phyloP scores from a whole-genome alignment of 2,797 vertebrate species.

The Cottoperca gobio region DNA sequence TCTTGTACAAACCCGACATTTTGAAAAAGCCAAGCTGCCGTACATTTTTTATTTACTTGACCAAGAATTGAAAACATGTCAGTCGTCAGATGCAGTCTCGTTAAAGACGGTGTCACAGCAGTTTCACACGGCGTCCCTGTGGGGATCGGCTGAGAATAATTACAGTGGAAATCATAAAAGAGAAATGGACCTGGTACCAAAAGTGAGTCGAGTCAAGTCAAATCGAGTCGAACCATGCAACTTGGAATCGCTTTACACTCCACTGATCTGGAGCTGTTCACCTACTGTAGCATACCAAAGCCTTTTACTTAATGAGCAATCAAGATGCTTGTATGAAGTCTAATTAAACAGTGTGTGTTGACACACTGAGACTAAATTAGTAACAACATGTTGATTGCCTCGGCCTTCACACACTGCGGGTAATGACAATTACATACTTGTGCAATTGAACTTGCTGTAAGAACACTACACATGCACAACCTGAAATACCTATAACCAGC shows the following conservation, averaged over 20 bases:
- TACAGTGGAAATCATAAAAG: too few species aligned
- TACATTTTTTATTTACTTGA: too few species aligned
- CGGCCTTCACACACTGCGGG: constrained; percentile 7
- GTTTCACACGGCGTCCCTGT: too few species aligned
- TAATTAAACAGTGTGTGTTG: constrained; percentile 23
- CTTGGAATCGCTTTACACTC: neutral
- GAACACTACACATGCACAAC: neutral
- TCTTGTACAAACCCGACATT: too few species aligned
- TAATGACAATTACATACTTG: neutral
- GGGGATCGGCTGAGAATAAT: too few species aligned
- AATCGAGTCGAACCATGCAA: too few species aligned
- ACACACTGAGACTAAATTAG: neutral
- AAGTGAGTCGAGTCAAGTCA: too few species aligned
- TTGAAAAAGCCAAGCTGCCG: too few species aligned
- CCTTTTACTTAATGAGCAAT: constrained; percentile 19
- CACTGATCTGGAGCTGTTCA: neutral
- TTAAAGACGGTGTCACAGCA: too few species aligned
- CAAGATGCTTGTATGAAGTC: constrained; percentile 6
- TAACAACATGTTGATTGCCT: constrained; percentile 23
- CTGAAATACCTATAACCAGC: neutral
- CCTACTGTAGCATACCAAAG: neutral
- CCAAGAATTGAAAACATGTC: too few species aligned
- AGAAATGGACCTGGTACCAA: too few species aligned
- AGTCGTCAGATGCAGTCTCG: too few species aligned
- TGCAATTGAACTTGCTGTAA: neutral